Evolutionary conservation across 2,797 vertebrate species (phyloP), one percentile per base, ranked within the genome.

Genomic region (Rhinella marina): DNA sequence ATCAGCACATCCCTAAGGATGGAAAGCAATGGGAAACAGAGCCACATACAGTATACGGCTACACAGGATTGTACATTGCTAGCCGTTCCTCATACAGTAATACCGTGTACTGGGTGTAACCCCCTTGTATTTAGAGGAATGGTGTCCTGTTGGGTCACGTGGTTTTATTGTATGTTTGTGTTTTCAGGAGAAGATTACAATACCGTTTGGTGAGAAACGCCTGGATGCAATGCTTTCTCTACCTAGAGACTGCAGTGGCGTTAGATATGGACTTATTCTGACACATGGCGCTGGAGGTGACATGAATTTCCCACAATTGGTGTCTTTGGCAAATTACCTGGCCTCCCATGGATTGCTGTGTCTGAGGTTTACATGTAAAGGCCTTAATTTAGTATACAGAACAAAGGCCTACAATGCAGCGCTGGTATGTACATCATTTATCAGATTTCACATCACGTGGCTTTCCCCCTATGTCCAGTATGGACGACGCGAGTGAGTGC

Each of bases 211-310:
- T 90, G 91, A 91, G 10, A 98, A 96, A 87, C 85, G 81, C 11
- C 93, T 99, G 75, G 96, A 97, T 87, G 97, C 96, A 0, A 85
- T 93, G 17, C 88, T 97, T 90, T 95, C 95, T 70, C 88, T 96
- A 54, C 97, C 97, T 68, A 91, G 78, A 50, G 76, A 89, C 0
- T 9, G 83, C 41, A 90, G 90, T 62, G 92, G 83, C 27, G 88
- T 92, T 52, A 90, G 81, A 5, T 93, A 95, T 0, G 96, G 95
- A 12, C 91, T 99, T 23, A 92, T 98, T 62, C 95, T 99, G 73
- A 98, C 97, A 12, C 98, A 98, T 52, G 98, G 97, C 78, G 97
- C 97, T 0, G 97, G 97, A 19, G 98, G 97, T 92, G 97, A 98
- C 91, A 97, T 98, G 97, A 96, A 97, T 94, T 94, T 95, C 90